Evolutionary conservation across 2,797 vertebrate genomes (phyloP), one percentile per base, ranked within the genome.

Genomic region (Adrianichthys oophorus): DNA sequence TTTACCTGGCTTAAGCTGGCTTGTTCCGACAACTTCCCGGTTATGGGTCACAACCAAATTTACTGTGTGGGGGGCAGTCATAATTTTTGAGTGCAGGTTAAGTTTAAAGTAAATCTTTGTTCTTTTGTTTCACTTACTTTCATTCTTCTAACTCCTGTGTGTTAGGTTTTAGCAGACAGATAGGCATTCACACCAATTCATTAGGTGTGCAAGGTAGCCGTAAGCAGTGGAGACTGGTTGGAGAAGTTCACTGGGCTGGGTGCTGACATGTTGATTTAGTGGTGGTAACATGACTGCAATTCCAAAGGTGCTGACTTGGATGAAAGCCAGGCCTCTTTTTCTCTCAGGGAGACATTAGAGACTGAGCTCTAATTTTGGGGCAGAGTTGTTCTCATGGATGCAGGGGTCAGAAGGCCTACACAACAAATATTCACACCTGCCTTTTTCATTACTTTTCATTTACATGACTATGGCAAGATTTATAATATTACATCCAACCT

Each of bases 201-300:
- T 88, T 88, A 86, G 82, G 81, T 88, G 83, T 82, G 77, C 66
- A 79, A 78, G 78, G 80, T 89, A 82, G 85, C 84, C 86, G 77
- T 75, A 74, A 89, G 86, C 79, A 59, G 63, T 87, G 72, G 78
- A 89, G 85, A 76, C 83, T 85, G 82, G 84, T 79, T 85, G 83
- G 86, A 88, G 89, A 90, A 87, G 85, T 90, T 91, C 88, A 87
- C 83, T 82, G 77, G 77, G 81, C 78, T 26, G 77, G 86, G 88
- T 58, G 91, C 87, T 92, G 91, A 92, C 90, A 91, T 91, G 91
- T 91, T 92, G 89, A 92, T 92, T 91, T 92, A 92, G 88, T 90
- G 79, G 86, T 63, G 80, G 89, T 91, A 92, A 91, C 88, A 84
- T 85, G 81, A 91, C 87, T 89, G 87, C 89, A 89, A 88, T 89